Evolutionary conservation across 2,888 invertebrate genomes (phyloP).

Genomic region (Nephrotoma guestfalica): DNA sequence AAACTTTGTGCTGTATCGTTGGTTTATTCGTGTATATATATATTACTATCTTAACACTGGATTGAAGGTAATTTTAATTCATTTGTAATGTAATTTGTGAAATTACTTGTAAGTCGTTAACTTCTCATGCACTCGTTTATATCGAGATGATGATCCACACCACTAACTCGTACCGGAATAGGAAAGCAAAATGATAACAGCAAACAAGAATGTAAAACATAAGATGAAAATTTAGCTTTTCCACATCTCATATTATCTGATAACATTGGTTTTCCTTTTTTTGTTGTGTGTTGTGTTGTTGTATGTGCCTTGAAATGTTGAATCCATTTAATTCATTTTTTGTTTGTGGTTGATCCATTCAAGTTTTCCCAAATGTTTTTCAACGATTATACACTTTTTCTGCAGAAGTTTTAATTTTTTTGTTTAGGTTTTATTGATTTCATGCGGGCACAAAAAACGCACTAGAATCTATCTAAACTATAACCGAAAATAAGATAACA

Average conservation of each 20-base stretch:
- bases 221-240: not conserved
- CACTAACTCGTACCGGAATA: not conserved
- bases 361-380: not conserved
- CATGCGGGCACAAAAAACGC: not conserved
- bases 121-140: not conserved
- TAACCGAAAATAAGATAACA: not conserved
- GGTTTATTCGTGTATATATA: not conserved
- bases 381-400: not conserved
- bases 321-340: not conserved
- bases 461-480: not conserved
- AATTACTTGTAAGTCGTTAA: not conserved
- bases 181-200: not conserved
- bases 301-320: not conserved
- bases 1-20: not conserved
- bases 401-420: not conserved
- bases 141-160: not conserved
- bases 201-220: not conserved
- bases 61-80: not conserved
- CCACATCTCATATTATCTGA: not conserved
- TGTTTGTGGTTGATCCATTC: not conserved
- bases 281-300: not conserved
- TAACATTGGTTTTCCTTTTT: not conserved
- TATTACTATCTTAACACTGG: not conserved
- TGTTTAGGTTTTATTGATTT: not conserved
- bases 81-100: not conserved